Base-by-base conservation (phyloP, 2,797 vertebrate genomes). In the Chanos chanos region DNA sequence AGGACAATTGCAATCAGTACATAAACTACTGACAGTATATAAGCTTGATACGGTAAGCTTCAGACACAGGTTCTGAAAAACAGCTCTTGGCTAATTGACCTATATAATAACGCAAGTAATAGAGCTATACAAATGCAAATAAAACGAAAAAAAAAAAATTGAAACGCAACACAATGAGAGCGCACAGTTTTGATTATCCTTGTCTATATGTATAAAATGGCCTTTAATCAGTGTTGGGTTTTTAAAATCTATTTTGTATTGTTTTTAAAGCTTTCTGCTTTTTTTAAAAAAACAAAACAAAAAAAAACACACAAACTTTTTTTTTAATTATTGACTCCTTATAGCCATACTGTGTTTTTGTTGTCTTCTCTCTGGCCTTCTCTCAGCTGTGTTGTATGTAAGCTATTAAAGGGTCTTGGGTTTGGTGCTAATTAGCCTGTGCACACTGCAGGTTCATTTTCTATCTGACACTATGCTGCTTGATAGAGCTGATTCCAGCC, bases 201-300 rank as follows among this genome's bases (percentile, higher is more conserved):
- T 66, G 51, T 63, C 66, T 69, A 45, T 63, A 64, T 49, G 52
- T 58, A 57, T 68, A 34, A 81, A 71, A 66, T 36, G 7, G 73
- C 74, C 69, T 75, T 74, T 48, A 67, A 74, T 78, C 77, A 80
- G 73, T 81, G 71, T 82, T 81, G 64, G 64, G 53, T 67, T 67
- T 63, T 34, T 39, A 60, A n/a, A n/a, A 27, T 33, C 56, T 61
- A 28, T 60, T 25, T 66, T 16, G 9, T 30, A 51, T 44, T 65
- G 33, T 24, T 65, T 66, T 76, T 70, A 64, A 67, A 52, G 70
- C 73, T 62, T 70, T 54, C 16, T 37, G 52, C 55, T 60, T 79
- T 50, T 60, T 59, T 37, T 64, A 31, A 68, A 36, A 34, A 44
- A 62, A 33, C 62, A 71, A 41, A n/a, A n/a, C n/a, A n/a, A n/a